A percentile compares a stretch with the other conserved stretches of the same genome.
Conservation (phyloP, 2,113 vertebrate species). For the Ophthalmolycus amberensis region DNA sequence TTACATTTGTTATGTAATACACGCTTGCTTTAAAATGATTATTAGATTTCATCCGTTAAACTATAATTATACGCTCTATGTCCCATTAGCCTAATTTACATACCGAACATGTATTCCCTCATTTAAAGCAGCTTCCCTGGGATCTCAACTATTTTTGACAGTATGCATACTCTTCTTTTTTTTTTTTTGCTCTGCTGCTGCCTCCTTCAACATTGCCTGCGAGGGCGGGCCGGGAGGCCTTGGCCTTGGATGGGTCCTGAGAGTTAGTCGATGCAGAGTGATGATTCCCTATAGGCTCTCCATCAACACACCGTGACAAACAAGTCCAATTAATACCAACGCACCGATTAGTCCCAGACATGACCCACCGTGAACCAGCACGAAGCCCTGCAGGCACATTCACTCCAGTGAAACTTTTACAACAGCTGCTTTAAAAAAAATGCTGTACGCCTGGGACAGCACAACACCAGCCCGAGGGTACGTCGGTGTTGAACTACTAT, state of each 20-base stretch:
- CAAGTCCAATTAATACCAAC: constrained; percentile 45
- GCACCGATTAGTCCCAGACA: constrained; percentile 35
- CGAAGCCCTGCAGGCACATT: constrained; percentile 1
- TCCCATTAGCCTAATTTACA: no score
- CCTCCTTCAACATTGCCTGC: constrained; percentile 11
- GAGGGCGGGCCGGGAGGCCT: neutral
- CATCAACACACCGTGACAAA: constrained; percentile 37
- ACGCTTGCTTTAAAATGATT: no score
- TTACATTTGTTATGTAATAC: no score
- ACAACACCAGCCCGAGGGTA: neutral
- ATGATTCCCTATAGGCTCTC: constrained; percentile 22
- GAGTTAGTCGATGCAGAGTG: constrained; percentile 53
- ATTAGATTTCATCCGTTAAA: no score
- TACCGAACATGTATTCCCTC: no score
- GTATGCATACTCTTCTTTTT: neutral
- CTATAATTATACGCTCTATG: no score
- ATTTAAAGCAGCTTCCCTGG: no score
- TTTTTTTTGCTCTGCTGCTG: neutral
- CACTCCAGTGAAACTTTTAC: constrained; percentile 9
- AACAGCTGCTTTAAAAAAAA: neutral
- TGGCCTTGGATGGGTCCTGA: constrained; percentile 40
- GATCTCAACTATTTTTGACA: no score
- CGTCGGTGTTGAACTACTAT: neutral
- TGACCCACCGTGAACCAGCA: constrained; percentile 15
- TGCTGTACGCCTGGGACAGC: neutral